Percentiles rank a stretch among this genome's conserved stretches.
These are phyloP conservation scores for Zapornia atra DNA, from an alignment of 2,113 vertebrate genomes.

Conservation along the genomic window DNA sequence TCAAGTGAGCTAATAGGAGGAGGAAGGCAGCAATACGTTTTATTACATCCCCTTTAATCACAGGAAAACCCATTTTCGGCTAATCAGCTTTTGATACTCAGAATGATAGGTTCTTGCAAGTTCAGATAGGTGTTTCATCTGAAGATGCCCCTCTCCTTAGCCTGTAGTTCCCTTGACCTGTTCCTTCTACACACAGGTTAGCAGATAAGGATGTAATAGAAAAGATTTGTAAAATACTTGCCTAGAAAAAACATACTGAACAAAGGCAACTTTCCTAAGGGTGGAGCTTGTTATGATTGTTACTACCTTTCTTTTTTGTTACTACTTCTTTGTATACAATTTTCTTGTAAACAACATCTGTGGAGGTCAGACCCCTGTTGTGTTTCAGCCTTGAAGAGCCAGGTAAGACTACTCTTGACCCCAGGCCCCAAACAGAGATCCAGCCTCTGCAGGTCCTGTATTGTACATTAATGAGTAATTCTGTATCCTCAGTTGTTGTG, in stretches of 20 bases:
- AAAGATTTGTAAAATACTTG: neutral
- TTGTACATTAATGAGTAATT: neutral
- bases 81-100: neutral
- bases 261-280: neutral
- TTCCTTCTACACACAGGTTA: neutral
- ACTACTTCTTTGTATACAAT: neutral
- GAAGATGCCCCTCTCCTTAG: neutral
- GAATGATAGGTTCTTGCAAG: neutral
- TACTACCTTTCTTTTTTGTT: neutral
- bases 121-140: neutral
- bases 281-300: too few relatives aligned
- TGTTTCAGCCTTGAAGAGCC: neutral
- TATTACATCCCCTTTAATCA: conserved; percentile 28
- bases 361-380: neutral
- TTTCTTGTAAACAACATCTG: neutral
- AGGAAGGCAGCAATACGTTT: neutral
- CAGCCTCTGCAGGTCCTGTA: neutral
- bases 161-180: neutral
- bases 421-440: too few relatives aligned
- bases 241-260: neutral
- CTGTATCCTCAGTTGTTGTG: neutral
- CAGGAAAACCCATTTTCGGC: conserved; percentile 1
- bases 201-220: neutral
- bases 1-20: neutral
- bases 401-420: accelerated